Conservation (phyloP, 2,113 vertebrate species). For the Clarias gariepinus region DNA sequence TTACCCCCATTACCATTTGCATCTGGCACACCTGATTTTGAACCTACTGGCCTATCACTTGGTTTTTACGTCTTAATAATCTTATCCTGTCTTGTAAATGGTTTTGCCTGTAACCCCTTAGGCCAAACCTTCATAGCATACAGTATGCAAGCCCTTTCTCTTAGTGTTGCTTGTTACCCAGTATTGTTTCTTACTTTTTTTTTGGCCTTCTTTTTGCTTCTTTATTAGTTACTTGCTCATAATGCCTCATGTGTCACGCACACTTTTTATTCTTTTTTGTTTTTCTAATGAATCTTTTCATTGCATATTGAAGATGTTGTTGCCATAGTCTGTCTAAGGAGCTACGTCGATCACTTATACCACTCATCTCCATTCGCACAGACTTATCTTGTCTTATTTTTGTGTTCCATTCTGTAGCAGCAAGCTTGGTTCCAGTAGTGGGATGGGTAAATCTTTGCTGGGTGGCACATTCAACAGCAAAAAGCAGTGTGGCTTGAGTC, state of each 20-base stretch:
- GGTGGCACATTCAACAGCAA: slow-evolving; percentile 51
- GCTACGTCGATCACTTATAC: background rate
- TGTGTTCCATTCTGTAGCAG: slow-evolving; percentile 22
- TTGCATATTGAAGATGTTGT: background rate
- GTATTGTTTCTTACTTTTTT: background rate
- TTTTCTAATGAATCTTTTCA: background rate
- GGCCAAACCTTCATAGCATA: background rate
- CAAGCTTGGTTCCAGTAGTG: slow-evolving; percentile 43
- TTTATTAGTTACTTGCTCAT: background rate
- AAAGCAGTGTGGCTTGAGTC: slow-evolving; percentile 83
- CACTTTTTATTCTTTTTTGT: background rate
- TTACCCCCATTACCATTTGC: background rate
- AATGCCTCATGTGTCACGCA: background rate
- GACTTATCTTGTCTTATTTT: background rate
- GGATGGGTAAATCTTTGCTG: slow-evolving; percentile 57
- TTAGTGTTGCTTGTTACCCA: background rate
- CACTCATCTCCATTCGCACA: background rate
- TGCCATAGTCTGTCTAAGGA: background rate
- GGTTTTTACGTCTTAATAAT: background rate
- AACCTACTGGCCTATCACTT: background rate
- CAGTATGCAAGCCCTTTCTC: background rate
- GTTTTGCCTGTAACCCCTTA: background rate
- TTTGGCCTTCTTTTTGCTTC: background rate
- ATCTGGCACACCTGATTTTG: background rate
- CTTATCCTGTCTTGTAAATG: background rate